Base-by-base conservation (phyloP, 2,888 invertebrate species). In the Taphrorychus bicolor region DNA sequence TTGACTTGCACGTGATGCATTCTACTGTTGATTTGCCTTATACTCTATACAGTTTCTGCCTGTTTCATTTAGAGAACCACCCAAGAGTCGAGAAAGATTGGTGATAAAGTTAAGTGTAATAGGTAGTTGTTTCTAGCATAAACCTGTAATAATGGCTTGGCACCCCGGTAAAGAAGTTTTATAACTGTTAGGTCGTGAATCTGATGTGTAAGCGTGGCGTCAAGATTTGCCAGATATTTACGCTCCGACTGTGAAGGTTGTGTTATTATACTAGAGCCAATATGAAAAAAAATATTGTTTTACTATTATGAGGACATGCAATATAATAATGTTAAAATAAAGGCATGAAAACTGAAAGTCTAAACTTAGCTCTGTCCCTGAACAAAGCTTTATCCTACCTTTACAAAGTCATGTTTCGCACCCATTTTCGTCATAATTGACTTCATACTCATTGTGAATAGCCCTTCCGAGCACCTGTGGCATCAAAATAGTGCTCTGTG, bases 51-150 rank as follows among this genome's bases (percentile, higher is more conserved):
- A 32, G 7, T 32, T 32, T 32, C 11, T 32, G 11, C 32, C 11
- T 32, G 32, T 45, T 16, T 45, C 7, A 18, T 51, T 42, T 21
- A 18, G 22, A 51, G 65, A 65, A 65, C 59, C 5, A 23, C 59
- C 72, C 73, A 73, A 72, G 71, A 70, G 71, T 72, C 76, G 73
- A 73, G 32, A 1, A 19, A 57, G 76, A 76, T 76, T 73, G 72
- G 71, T 73, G 75, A 72, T 74, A 72, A 74, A 75, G 76, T 76
- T 75, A 76, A 76, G 75, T 77, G 78, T 76, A 77, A 78, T 77
- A 75, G 76, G 76, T 75, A 76, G 75, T 77, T 77, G 76, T 75
- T 76, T 73, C 71, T 72, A 32, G 69, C 66, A 66, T 68, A 59
- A 71, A 70, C 71, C 76, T 72, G 77, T 79, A 78, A 78, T 78